These are phyloP conservation scores for Sepioteuthis lessoniana DNA, from an alignment of 2,888 invertebrate species.

Conservation along the genomic window DNA sequence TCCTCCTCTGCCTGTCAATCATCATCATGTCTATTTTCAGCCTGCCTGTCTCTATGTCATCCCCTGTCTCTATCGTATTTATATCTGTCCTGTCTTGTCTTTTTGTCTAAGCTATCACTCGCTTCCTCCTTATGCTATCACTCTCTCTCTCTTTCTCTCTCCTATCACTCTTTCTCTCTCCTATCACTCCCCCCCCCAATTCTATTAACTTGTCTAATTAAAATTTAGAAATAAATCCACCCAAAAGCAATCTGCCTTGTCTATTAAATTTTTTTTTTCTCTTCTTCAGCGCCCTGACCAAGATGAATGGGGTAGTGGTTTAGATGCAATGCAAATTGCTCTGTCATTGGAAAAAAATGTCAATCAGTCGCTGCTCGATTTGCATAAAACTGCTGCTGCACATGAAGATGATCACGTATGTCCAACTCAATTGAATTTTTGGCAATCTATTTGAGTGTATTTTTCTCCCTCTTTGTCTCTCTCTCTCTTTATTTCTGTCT, in stretches of 20 bases:
- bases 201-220: no score
- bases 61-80: background rate
- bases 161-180: background rate
- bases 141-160: background rate
- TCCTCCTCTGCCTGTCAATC: background rate
- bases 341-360: conserved; percentile 85
- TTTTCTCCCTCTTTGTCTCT: no score
- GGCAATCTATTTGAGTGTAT: no score
- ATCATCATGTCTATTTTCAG: background rate
- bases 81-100: background rate
- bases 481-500: no score
- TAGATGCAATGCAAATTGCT: conserved; percentile 84
- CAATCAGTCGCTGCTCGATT: conserved; percentile 82
- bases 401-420: conserved; percentile 81
- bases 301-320: conserved; percentile 82
- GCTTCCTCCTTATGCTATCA: background rate
- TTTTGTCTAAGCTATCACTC: background rate
- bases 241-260: no score
- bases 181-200: no score
- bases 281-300: conserved; percentile 69
- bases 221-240: no score
- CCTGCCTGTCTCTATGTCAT: background rate
- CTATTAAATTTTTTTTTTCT: background rate
- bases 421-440: no score
- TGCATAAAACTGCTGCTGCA: conserved; percentile 80